Evolutionary conservation across 2,797 vertebrate species (phyloP), one percentile per base, ranked within the genome.

Genomic region (Malurus leucopterus): DNA sequence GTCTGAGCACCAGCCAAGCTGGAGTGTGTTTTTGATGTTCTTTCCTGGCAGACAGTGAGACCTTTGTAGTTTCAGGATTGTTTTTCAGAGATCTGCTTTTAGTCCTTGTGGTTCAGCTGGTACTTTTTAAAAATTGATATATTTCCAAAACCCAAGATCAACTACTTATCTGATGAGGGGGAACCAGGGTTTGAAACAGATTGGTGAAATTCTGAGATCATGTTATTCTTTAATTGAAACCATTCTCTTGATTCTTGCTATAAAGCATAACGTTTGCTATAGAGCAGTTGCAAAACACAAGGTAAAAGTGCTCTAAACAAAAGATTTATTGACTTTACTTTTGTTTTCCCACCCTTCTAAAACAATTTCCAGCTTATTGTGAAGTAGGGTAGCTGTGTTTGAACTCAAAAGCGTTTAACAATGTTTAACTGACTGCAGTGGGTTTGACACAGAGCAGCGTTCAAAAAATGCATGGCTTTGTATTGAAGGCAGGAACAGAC

Each of bases 1-100:
- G 18, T 76, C 51, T 79, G 34, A 86, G 43, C 57, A 55, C 21
- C 41, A 73, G 63, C 79, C 58, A 80, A 86, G 51, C 18, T 86
- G 72, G 40, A 89, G 77, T 1, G 0, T 6, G 9, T 55, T 63
- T 87, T 83, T 81, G 29, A 34, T 69, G 36, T 26, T 76, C 9
- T 73, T 78, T 91, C 51, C 71, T 91, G 76, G 69, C 84, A 80
- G 58, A 64, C 41, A 27, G 15, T 6, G 12, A 34, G 41, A 79
- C 63, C 88, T 86, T 90, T 84, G 63, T 88, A 84, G 47, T 85
- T 93, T 78, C 43, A 73, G 38, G 75, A 84, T 87, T 72, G 34
- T 72, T 92, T 94, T 83, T 74, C 77, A 74, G 43, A 78, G 79
- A 32, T 36, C 47, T 16, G 23, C 75, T 87, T 77, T 75, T 74